Evolutionary conservation across 2,888 invertebrate genomes (phyloP).

Genomic region (Eristalinus aeneus): DNA sequence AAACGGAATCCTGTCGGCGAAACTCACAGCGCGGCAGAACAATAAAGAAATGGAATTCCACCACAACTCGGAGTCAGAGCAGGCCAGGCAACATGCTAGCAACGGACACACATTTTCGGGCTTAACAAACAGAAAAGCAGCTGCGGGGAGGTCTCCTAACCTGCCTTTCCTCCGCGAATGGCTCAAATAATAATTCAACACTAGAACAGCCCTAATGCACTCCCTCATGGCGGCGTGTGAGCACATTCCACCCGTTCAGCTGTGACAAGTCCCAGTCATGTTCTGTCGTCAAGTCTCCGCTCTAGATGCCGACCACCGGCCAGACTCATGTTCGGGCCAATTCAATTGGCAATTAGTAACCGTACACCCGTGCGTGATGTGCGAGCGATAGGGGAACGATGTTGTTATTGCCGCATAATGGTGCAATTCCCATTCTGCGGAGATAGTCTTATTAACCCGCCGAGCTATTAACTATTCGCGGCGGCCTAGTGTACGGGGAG

Average conservation of each 20-base stretch:
- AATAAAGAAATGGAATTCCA: slow-evolving; percentile 60
- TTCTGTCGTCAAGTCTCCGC: slow-evolving; percentile 20
- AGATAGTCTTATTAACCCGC: slow-evolving; percentile 40
- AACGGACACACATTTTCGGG: slow-evolving; percentile 12
- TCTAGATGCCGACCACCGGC: background rate
- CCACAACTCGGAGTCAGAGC: slow-evolving; percentile 29
- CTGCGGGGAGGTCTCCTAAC: background rate
- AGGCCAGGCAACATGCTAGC: slow-evolving; percentile 3
- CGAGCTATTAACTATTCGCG: slow-evolving; percentile 49
- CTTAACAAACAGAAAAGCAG: slow-evolving; percentile 29
- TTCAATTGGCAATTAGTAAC: slow-evolving; percentile 61
- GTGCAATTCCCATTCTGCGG: slow-evolving; percentile 58
- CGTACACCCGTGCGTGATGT: slow-evolving; percentile 48
- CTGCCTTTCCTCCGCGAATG: background rate
- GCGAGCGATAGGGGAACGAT: slow-evolving; percentile 38
- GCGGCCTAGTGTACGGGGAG: background rate
- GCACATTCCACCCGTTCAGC: background rate
- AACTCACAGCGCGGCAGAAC: slow-evolving; percentile 40
- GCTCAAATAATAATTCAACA: slow-evolving; percentile 39
- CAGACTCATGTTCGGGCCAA: slow-evolving; percentile 19
- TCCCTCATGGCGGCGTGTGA: background rate
- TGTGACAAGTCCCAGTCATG: slow-evolving; percentile 37
- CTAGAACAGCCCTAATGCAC: slow-evolving; percentile 36
- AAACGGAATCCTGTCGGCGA: slow-evolving; percentile 14
- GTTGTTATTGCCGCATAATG: slow-evolving; percentile 55